These are phyloP conservation scores for Apoda limacodes DNA, from an alignment of 2,888 invertebrate genomes.

Conservation along the genomic window DNA sequence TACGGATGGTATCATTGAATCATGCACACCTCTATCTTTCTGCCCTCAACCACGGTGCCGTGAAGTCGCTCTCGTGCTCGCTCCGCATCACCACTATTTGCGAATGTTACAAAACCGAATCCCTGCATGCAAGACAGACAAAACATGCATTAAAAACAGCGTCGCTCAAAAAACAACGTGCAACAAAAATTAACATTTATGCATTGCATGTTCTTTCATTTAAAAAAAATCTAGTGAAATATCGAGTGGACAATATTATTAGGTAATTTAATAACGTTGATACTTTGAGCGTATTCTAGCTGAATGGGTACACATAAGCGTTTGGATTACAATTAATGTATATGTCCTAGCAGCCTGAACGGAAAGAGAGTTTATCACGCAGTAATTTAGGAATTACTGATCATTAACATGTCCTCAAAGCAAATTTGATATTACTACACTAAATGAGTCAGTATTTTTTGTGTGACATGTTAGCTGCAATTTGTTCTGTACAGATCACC, in stretches of 20 bases:
- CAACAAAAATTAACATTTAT: constrained; percentile 78
- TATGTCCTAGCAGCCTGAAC: constrained; percentile 57
- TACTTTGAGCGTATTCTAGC: constrained; percentile 70
- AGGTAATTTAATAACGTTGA: constrained; percentile 62
- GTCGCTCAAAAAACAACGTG: constrained; percentile 83
- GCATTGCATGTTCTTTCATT: constrained; percentile 69
- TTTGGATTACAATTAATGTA: constrained; percentile 57
- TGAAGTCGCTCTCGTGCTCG: constrained; percentile 99
- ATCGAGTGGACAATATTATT: constrained; percentile 59
- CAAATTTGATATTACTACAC: constrained; percentile 47
- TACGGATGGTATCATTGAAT: constrained; percentile 74
- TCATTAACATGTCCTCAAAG: constrained; percentile 35
- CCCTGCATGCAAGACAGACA: constrained; percentile 99
- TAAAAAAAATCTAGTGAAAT: constrained; percentile 62
- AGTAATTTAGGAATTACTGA: constrained; percentile 28
- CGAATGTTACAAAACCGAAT: constrained; percentile 99
- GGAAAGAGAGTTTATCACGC: constrained; percentile 43
- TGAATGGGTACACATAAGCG: constrained; percentile 68
- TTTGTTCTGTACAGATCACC: constrained; percentile 61
- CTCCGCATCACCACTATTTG: constrained; percentile 99
- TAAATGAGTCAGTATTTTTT: constrained; percentile 36
- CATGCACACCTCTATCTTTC: constrained; percentile 99
- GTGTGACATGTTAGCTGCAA: constrained; percentile 64
- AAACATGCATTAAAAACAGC: constrained; percentile 92
- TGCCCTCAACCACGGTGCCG: constrained; percentile 99